phyloP scores from a whole-genome alignment of 2,113 vertebrate genomes.

The Illadopsis cleaveri region DNA sequence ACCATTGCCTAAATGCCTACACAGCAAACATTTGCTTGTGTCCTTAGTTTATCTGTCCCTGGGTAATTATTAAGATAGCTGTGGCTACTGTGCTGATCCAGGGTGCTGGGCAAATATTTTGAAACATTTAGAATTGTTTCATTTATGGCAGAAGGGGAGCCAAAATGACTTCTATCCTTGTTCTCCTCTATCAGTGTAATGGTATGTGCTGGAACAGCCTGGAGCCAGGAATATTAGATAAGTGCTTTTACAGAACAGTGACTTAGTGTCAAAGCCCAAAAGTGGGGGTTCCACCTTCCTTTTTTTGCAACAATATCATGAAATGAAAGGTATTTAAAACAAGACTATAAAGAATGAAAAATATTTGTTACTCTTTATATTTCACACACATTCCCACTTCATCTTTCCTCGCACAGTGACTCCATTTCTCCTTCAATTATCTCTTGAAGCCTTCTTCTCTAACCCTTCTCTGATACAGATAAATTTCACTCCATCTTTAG shows the following conservation, averaged over 20 bases:
- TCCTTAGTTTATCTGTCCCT: slow-evolving; percentile 52
- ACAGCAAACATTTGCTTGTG: slow-evolving; percentile 16
- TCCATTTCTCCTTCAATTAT: not conserved
- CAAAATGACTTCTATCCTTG: slow-evolving; percentile 25
- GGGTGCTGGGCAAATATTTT: slow-evolving; percentile 23
- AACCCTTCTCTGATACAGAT: not conserved
- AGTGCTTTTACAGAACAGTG: not conserved
- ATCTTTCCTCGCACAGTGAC: not conserved
- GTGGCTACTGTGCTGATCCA: slow-evolving; percentile 4
- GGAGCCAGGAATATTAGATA: not conserved
- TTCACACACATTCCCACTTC: not conserved
- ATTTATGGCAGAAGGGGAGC: slow-evolving; percentile 23
- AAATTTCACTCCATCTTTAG: not conserved
- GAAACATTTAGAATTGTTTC: slow-evolving; percentile 11
- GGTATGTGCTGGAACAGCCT: not conserved
- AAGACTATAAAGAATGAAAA: not conserved
- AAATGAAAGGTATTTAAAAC: not conserved
- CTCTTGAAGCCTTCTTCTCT: not conserved
- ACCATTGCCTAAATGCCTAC: slow-evolving; percentile 23
- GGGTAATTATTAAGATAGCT: slow-evolving; percentile 48
- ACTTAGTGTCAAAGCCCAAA: not conserved
- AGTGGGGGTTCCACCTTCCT: not conserved
- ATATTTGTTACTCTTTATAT: not conserved
- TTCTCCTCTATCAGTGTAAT: not conserved
- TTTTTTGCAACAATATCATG: not conserved